phyloP scores from a whole-genome alignment of 2,113 vertebrate genomes.

The Butastur rufipennis region DNA sequence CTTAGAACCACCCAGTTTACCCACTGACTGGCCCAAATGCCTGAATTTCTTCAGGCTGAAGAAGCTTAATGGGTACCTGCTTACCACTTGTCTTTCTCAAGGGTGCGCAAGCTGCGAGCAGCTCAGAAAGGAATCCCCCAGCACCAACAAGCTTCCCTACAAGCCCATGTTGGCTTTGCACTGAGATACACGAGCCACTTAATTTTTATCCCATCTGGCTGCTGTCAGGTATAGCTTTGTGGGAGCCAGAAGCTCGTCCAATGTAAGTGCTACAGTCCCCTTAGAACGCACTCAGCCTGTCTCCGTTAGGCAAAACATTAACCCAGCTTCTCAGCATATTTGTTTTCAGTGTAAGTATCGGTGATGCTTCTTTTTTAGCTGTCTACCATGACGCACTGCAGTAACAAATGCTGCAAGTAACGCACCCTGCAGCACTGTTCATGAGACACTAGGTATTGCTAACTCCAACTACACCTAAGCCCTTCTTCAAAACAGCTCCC shows the following conservation, averaged over 20 bases:
- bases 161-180: not conserved
- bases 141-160: not conserved
- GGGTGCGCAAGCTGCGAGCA: accelerated
- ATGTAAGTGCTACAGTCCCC: not conserved
- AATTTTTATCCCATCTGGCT: not conserved
- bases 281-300: not conserved
- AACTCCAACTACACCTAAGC: accelerated
- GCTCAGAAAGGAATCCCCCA: not conserved
- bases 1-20: not conserved
- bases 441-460: not conserved
- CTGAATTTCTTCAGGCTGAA: not conserved
- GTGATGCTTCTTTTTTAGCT: not conserved
- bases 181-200: not conserved
- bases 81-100: not conserved
- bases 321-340: not conserved
- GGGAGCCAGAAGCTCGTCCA: not conserved
- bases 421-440: not conserved
- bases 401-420: not conserved
- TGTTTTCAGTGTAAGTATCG: not conserved
- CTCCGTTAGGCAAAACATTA: not conserved
- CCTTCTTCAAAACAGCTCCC: not conserved
- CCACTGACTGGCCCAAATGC: not conserved
- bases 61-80: not conserved
- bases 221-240: not conserved
- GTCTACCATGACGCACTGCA: not conserved